Conservation (phyloP, 2,113 vertebrate genomes). For the Suricata suricatta region DNA sequence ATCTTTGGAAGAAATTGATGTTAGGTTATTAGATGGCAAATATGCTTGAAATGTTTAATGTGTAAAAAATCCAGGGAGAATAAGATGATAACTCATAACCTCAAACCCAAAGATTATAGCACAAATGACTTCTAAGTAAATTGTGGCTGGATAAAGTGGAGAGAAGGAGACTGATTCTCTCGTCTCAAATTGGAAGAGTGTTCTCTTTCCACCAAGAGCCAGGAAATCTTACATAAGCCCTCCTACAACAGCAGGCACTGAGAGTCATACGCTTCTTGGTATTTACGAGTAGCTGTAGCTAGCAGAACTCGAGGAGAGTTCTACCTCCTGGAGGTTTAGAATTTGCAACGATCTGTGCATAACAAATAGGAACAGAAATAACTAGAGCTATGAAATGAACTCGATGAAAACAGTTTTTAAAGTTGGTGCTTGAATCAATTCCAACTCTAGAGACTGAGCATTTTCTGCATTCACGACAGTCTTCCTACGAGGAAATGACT, state of each 20-base stretch:
- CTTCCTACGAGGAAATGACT: neutral
- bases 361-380: constrained; percentile 76
- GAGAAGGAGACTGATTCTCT: neutral
- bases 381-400: constrained; percentile 48
- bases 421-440: neutral
- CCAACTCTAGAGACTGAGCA: neutral
- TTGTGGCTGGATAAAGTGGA: neutral
- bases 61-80: neutral
- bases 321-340: constrained; percentile 73
- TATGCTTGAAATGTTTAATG: neutral
- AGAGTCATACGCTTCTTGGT: constrained; percentile 53
- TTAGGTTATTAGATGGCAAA: neutral
- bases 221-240: constrained; percentile 72
- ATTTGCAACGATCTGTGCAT: constrained; percentile 75
- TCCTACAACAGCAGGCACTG: constrained; percentile 72
- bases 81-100: neutral
- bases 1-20: neutral
- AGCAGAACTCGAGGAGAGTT: constrained; percentile 62
- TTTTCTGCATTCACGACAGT: neutral
- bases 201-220: constrained; percentile 52
- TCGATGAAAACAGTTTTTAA: constrained; percentile 55
- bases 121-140: constrained; percentile 23
- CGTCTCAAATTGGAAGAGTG: constrained; percentile 47
- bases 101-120: neutral
- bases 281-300: constrained; percentile 76